phyloP scores from a whole-genome alignment of 2,888 invertebrate species.

The Nephrotoma appendiculata region DNA sequence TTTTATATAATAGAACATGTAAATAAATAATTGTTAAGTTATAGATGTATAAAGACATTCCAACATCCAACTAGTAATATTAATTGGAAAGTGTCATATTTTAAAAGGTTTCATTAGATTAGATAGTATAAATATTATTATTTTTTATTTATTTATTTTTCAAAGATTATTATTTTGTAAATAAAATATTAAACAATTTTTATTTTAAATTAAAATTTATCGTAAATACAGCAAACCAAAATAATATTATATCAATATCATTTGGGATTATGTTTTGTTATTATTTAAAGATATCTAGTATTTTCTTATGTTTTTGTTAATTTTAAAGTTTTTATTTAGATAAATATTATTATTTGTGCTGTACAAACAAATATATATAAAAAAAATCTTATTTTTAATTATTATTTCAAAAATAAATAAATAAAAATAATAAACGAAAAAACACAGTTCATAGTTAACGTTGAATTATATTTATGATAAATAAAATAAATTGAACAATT shows the following conservation, averaged over 20 bases:
- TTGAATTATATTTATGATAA: slow-evolving; percentile 5
- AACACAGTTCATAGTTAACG: slow-evolving; percentile 22
- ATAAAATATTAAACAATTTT: background rate
- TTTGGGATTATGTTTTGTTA: background rate
- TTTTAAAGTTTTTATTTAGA: background rate
- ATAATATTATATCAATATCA: background rate
- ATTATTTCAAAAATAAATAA: background rate
- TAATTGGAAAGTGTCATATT: background rate
- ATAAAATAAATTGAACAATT: slow-evolving; percentile 11
- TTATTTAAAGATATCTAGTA: background rate
- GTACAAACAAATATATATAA: background rate
- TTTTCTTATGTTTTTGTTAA: background rate
- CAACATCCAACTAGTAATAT: background rate
- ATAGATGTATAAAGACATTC: background rate
- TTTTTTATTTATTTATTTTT: background rate
- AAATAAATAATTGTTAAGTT: background rate
- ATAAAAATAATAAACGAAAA: slow-evolving; percentile 8
- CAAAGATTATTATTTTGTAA: background rate
- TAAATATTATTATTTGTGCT: slow-evolving; percentile 1
- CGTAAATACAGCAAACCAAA: background rate
- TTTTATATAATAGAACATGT: background rate
- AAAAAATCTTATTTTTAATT: slow-evolving; percentile 12
- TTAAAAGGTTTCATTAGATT: background rate
- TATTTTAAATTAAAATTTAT: background rate
- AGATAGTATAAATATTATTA: background rate